phyloP scores from a whole-genome alignment of 1,140 invertebrate genomes.

The Drosophila kohkoa region DNA sequence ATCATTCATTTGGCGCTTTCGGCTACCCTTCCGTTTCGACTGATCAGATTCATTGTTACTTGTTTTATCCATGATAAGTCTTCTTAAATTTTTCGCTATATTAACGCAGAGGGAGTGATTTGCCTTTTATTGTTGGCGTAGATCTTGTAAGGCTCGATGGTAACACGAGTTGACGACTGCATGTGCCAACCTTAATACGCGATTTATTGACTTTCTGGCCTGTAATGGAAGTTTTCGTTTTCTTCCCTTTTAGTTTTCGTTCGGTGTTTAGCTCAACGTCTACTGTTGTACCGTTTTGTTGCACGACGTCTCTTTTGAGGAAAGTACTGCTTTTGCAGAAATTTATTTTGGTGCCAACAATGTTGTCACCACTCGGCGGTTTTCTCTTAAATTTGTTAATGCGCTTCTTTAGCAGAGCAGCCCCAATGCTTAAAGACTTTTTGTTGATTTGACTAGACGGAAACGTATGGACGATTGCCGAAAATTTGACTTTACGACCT shows the following conservation, averaged over 20 bases:
- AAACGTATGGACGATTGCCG: slow-evolving; percentile 55
- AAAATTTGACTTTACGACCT: slow-evolving; percentile 64
- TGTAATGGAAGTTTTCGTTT: not conserved
- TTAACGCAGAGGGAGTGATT: slow-evolving; percentile 5
- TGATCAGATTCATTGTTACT: slow-evolving; percentile 48
- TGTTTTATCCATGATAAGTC: slow-evolving; percentile 50
- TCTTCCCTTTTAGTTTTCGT: not conserved
- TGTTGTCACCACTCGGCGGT: slow-evolving; percentile 23
- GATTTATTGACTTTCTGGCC: slow-evolving; percentile 30
- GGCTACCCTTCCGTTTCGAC: slow-evolving; percentile 22
- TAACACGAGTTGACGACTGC: not conserved
- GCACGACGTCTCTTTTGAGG: slow-evolving; percentile 6
- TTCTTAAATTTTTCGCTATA: not conserved
- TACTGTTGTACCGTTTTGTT: slow-evolving; percentile 21
- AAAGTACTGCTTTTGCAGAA: not conserved
- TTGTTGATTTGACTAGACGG: slow-evolving; percentile 22
- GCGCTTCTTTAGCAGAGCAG: slow-evolving; percentile 51
- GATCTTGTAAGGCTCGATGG: not conserved
- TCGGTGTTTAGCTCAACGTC: slow-evolving; percentile 15
- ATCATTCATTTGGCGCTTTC: slow-evolving; percentile 37
- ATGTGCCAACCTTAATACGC: slow-evolving; percentile 23
- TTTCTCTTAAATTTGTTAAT: slow-evolving; percentile 58
- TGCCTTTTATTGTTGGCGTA: not conserved
- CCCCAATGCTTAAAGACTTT: slow-evolving; percentile 50
- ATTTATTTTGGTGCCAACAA: slow-evolving; percentile 22